phyloP scores from a whole-genome alignment of 2,888 invertebrate genomes.

The Perizoma affinitatum region DNA sequence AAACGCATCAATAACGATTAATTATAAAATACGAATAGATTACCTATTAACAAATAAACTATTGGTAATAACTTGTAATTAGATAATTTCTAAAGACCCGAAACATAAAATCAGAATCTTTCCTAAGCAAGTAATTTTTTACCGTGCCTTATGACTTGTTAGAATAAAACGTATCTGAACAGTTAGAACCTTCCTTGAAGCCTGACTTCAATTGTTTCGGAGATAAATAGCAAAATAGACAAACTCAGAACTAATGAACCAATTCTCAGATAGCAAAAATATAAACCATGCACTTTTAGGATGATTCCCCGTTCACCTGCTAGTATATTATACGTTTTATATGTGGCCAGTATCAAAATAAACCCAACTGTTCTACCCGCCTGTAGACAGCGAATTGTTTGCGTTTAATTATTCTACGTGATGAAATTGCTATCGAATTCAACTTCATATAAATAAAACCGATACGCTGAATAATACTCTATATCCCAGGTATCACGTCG shows the following conservation, averaged over 20 bases:
- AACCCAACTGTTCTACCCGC: constrained; percentile 58
- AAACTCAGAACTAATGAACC: too few species aligned
- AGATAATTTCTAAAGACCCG: too few species aligned
- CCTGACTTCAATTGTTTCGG: too few species aligned
- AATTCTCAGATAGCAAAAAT: too few species aligned
- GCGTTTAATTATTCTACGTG: constrained; percentile 74
- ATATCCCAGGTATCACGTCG: constrained; percentile 1
- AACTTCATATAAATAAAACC: constrained; percentile 41
- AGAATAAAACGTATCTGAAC: too few species aligned
- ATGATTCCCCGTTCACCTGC: constrained; percentile 9
- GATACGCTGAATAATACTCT: constrained; percentile 22
- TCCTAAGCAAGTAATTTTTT: too few species aligned
- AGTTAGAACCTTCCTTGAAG: too few species aligned
- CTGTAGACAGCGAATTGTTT: constrained; percentile 67
- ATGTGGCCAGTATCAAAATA: constrained; percentile 54
- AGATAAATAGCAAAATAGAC: background rate
- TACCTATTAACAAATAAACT: too few species aligned
- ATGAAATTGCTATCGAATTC: constrained; percentile 55
- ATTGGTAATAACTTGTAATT: too few species aligned
- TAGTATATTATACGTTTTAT: constrained; percentile 24
- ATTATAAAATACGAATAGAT: too few species aligned
- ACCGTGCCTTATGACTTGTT: too few species aligned
- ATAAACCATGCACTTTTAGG: background rate
- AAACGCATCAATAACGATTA: background rate
- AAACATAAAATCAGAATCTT: too few species aligned